Conservation (phyloP, 2,113 vertebrate genomes). For the Addax nasomaculatus region DNA sequence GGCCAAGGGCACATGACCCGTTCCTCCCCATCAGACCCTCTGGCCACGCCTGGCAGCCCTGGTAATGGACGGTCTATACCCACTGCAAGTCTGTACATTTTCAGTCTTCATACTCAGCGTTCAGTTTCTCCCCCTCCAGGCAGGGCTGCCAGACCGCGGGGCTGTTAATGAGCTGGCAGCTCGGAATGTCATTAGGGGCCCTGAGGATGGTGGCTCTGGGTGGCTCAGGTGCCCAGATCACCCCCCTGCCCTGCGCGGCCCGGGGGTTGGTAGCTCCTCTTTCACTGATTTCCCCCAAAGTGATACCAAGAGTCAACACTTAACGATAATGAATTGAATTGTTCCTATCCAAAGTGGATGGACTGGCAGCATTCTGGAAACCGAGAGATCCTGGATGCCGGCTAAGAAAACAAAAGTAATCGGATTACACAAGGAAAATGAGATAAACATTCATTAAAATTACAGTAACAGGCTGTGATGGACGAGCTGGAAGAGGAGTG, state of each 20-base stretch:
- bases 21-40: rapidly evolving
- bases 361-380: slow-evolving; percentile 80
- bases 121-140: slow-evolving; percentile 60
- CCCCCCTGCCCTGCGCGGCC: slow-evolving; percentile 42
- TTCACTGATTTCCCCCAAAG: slow-evolving; percentile 75
- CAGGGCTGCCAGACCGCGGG: slow-evolving; percentile 67
- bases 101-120: slow-evolving; percentile 44
- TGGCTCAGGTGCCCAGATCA: slow-evolving; percentile 77
- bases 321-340: slow-evolving; percentile 89
- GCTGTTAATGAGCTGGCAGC: slow-evolving; percentile 71
- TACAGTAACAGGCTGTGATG: slow-evolving; percentile 82
- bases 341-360: slow-evolving; percentile 76
- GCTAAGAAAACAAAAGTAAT: slow-evolving; percentile 82
- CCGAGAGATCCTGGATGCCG: slow-evolving; percentile 73
- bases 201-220: slow-evolving; percentile 57
- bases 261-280: slow-evolving; percentile 66
- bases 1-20: rapidly evolving
- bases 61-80: neutral
- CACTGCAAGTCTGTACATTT: neutral
- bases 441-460: slow-evolving; percentile 85
- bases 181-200: slow-evolving; percentile 70
- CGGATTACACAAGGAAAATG: slow-evolving; percentile 85
- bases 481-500: slow-evolving; percentile 71
- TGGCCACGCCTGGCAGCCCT: rapidly evolving
- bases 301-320: slow-evolving; percentile 74